Percentiles rank a stretch among this genome's conserved stretches.
These are phyloP conservation scores for Trachymyrmex cornetzi DNA, from an alignment of 1,140 invertebrate genomes.

Conservation along the genomic window DNA sequence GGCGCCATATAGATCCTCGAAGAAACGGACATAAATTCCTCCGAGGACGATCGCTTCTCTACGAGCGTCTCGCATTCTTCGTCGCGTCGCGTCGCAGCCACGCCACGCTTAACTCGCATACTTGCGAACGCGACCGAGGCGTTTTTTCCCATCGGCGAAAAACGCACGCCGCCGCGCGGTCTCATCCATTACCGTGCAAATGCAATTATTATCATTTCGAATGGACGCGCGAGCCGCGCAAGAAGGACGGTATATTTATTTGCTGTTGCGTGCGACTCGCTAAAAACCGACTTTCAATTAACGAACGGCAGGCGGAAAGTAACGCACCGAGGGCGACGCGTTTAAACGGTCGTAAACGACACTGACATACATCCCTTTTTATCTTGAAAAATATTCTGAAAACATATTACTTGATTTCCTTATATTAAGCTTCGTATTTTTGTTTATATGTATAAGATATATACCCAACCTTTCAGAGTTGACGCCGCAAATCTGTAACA, in stretches of 20 bases:
- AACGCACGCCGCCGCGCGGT: slow-evolving; percentile 71
- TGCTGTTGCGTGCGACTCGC: slow-evolving; percentile 66
- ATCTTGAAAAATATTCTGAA: background rate
- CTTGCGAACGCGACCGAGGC: slow-evolving; percentile 22
- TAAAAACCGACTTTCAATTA: slow-evolving; percentile 81
- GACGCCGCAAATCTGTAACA: too few relatives aligned
- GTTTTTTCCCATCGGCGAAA: slow-evolving; percentile 53
- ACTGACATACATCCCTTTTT: background rate
- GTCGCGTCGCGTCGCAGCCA: background rate
- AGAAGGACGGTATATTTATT: slow-evolving; percentile 76
- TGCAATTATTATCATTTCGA: slow-evolving; percentile 83
- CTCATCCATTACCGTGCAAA: slow-evolving; percentile 83
- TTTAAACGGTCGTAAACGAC: background rate
- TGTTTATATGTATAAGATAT: background rate
- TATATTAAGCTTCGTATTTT: background rate
- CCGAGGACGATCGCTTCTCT: slow-evolving; percentile 45
- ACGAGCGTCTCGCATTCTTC: slow-evolving; percentile 47
- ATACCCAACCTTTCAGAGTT: too few relatives aligned
- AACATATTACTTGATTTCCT: background rate
- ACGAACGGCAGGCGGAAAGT: slow-evolving; percentile 56
- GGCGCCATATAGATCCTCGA: slow-evolving; percentile 14
- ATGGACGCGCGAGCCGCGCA: slow-evolving; percentile 73
- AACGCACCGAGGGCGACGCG: background rate
- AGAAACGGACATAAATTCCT: slow-evolving; percentile 48
- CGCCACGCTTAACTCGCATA: slow-evolving; percentile 30